These are phyloP conservation scores for Cenopis cana DNA, from an alignment of 2,888 invertebrate species.

Conservation along the genomic window DNA sequence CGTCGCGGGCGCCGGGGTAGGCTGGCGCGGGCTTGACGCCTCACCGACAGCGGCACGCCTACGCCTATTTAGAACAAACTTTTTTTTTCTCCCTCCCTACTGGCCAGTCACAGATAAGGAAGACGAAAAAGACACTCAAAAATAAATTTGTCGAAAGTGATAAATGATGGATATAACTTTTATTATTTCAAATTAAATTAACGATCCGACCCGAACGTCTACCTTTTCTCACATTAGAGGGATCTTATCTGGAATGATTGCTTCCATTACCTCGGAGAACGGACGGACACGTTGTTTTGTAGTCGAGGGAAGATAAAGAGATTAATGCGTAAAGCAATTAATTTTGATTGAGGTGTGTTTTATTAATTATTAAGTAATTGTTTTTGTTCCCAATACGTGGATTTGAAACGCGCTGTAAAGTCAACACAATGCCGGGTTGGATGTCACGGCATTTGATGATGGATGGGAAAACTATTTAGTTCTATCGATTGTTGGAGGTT, in stretches of 20 bases:
- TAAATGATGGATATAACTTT: constrained; percentile 84
- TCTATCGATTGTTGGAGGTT: constrained; percentile 45
- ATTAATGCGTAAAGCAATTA: constrained; percentile 85
- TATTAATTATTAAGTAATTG: constrained; percentile 83
- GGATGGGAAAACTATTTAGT: constrained; percentile 35
- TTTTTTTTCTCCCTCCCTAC: constrained; percentile 63
- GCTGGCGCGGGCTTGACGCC: constrained; percentile 62
- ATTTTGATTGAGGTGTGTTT: constrained; percentile 84
- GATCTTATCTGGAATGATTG: constrained; percentile 84
- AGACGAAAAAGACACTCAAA: constrained; percentile 81
- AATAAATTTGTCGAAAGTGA: constrained; percentile 85
- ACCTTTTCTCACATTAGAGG: constrained; percentile 84
- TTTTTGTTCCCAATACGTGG: constrained; percentile 76
- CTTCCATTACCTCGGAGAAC: constrained; percentile 82
- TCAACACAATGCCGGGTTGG: constrained; percentile 54
- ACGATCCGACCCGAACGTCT: constrained; percentile 78
- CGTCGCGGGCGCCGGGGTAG: constrained; percentile 41
- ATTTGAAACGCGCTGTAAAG: constrained; percentile 73
- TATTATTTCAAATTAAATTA: constrained; percentile 85
- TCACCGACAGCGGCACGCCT: constrained; percentile 71
- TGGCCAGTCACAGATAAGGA: constrained; percentile 77
- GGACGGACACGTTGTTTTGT: constrained; percentile 78
- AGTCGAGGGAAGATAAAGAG: constrained; percentile 79
- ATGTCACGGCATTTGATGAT: constrained; percentile 49
- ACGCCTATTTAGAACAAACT: constrained; percentile 69